phyloP scores from a whole-genome alignment of 2,888 invertebrate species.

The Trichopria drosophilae region DNA sequence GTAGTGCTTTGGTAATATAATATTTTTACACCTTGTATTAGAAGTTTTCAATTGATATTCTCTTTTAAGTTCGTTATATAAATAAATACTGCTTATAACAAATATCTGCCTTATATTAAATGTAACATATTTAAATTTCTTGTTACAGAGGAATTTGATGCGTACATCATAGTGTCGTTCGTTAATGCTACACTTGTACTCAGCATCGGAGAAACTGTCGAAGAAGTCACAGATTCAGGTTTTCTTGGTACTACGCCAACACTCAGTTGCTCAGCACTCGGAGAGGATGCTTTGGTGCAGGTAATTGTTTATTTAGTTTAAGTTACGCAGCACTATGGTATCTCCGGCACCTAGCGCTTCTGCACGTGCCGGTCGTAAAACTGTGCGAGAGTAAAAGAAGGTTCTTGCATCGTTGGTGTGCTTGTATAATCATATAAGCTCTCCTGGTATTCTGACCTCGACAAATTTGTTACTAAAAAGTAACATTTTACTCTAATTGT shows the following conservation, averaged over 20 bases:
- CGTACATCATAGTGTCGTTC: slow-evolving; percentile 99
- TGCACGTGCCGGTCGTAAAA: slow-evolving; percentile 54
- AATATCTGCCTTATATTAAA: too few relatives aligned
- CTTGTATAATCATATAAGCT: slow-evolving; percentile 40
- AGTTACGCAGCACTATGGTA: slow-evolving; percentile 52
- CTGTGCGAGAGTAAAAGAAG: slow-evolving; percentile 50
- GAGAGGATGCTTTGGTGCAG: slow-evolving; percentile 97
- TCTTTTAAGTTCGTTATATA: too few relatives aligned
- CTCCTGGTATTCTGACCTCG: slow-evolving; percentile 50
- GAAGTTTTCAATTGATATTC: too few relatives aligned
- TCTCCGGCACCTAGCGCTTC: slow-evolving; percentile 54
- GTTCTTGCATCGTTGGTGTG: slow-evolving; percentile 55
- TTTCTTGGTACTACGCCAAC: slow-evolving; percentile 99
- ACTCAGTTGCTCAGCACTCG: slow-evolving; percentile 94
- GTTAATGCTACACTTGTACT: slow-evolving; percentile 97
- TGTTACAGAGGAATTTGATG: slow-evolving; percentile 95
- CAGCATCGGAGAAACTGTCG: slow-evolving; percentile 99
- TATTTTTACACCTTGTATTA: too few relatives aligned
- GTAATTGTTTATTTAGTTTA: slow-evolving; percentile 58
- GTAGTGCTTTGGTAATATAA: too few relatives aligned
- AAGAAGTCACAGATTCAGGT: slow-evolving; percentile 99
- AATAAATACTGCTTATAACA: too few relatives aligned
- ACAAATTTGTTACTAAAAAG: slow-evolving; percentile 36
- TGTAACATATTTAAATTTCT: slow-evolving; percentile 64
- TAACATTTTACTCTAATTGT: slow-evolving; percentile 13